These are phyloP conservation scores for Cremastobaeus sp. DNA, from an alignment of 2,888 invertebrate species.

Conservation along the genomic window DNA sequence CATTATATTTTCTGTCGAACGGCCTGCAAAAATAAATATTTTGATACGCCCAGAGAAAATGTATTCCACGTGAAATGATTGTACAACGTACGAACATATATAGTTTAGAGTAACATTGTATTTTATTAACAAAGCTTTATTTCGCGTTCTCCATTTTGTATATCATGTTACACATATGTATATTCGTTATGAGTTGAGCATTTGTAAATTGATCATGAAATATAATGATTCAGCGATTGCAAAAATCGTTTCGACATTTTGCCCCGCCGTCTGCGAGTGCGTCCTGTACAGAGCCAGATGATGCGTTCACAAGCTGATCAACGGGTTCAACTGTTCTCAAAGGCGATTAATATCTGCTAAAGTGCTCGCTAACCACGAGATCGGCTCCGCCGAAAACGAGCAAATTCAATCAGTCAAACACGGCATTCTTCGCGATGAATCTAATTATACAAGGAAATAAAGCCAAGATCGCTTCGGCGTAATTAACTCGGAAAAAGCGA, in stretches of 20 bases:
- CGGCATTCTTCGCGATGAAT: slow-evolving; percentile 18
- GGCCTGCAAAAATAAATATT: slow-evolving; percentile 57
- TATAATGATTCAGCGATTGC: slow-evolving; percentile 26
- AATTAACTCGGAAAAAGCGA: slow-evolving; percentile 18
- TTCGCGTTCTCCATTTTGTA: slow-evolving; percentile 24
- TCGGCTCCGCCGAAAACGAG: slow-evolving; percentile 39
- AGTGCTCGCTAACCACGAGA: slow-evolving; percentile 18
- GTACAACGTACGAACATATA: slow-evolving; percentile 22
- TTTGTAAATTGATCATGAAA: slow-evolving; percentile 29
- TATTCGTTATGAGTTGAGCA: slow-evolving; percentile 28
- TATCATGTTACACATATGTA: slow-evolving; percentile 15
- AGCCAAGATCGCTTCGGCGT: slow-evolving; percentile 17
- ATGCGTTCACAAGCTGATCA: slow-evolving; percentile 29
- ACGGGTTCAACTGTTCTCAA: slow-evolving; percentile 32
- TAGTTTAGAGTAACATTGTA: slow-evolving; percentile 36
- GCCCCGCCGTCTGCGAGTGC: neutral
- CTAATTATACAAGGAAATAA: slow-evolving; percentile 21
- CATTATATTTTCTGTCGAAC: slow-evolving; percentile 44
- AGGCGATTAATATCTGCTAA: slow-evolving; percentile 19
- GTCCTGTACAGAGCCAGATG: slow-evolving; percentile 23
- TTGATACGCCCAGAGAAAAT: slow-evolving; percentile 54
- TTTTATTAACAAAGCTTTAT: slow-evolving; percentile 44
- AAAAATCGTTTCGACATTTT: slow-evolving; percentile 9
- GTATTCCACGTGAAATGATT: slow-evolving; percentile 38
- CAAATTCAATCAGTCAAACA: slow-evolving; percentile 29